Base-by-base conservation (phyloP, 1,140 invertebrate genomes). In the Lamellibrachia luymesi region DNA sequence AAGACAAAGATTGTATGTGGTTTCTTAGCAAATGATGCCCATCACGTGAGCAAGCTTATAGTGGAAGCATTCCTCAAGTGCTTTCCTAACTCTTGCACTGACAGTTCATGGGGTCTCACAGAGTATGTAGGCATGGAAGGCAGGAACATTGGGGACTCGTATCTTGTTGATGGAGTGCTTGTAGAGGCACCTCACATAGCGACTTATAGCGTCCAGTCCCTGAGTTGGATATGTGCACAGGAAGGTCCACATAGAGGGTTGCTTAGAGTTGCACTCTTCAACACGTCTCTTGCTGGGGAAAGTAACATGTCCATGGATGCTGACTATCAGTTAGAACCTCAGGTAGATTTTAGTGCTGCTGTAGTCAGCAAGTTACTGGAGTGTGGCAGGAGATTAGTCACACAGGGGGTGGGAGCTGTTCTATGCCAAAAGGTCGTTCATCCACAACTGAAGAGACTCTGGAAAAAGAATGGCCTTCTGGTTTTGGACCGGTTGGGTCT, bases 391-490 rank as follows among this genome's bases (percentile, higher is more conserved):
- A 49, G 64, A 10, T 89, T 90, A 93, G 92, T 64, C 25, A 25
- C 51, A 10, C 52, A 50, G 38, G 92, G 52, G n/a, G 50, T 93
- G 50, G 52, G 56, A 13, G 25, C 50, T 8, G 92, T 93, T 49
- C 51, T 89, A 6, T 93, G 92, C 50, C 92, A 93, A 52, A 93
- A 93, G 64, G 92, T 93, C 51, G 49, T 93, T 89, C 92, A 93
- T 50, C 92, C 92, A 27, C 49, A 64, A 80, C 49, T 93, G 38
- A 93, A 93, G 56, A 64, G 92, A 51, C 38, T 80, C 50, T 64
- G 91, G 64, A 56, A 50, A 13, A 49, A 93, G 27, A 27, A 50
- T 25, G 50, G 92, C 8, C 27, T 92, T 25, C 25, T 92, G 92
- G 92, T 92, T 10, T 92, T 92, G 38, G 92, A 92, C 56, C 92